Base-by-base conservation (phyloP, 1,140 invertebrate species). In the Drosophila neocordata region DNA sequence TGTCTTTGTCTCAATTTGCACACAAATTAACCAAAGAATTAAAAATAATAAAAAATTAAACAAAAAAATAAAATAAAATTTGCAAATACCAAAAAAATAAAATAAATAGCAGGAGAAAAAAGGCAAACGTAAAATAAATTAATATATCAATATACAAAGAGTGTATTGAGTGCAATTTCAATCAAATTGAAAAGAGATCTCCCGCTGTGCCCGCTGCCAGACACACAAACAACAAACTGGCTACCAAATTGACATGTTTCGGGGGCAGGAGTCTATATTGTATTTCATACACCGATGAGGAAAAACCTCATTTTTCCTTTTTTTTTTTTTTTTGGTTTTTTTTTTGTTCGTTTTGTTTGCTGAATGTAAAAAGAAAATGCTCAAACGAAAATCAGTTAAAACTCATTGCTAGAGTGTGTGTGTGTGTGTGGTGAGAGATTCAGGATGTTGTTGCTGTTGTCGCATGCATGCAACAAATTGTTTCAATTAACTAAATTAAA, bases 401-500 rank as follows among this genome's bases (percentile, higher is more conserved):
- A 76, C 77, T 72, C 60, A 77, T 15, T 66, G 58, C n/a, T 7
- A 34, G 34, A 27, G 24, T n/a, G n/a, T n/a, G n/a, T n/a, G n/a
- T n/a, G n/a, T n/a, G n/a, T n/a, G n/a, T n/a, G n/a, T n/a, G 34
- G 52, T 65, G 15, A 24, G 24, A 18, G 56, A 66, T 75, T 69
- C 41, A 67, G 67, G 64, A 15, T 18, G 41, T 48, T 48, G 41
- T 57, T 73, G 48, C 62, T 66, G 77, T 79, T 79, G 81, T 89
- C 79, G 78, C 75, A 81, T 90, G 81, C 87, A 90, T 90, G 87
- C 87, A 90, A 90, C 87, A 90, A 90, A 90, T 90, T 90, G 87
- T 90, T 90, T 90, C 87, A 90, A 90, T 90, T 90, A 90, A 90
- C 87, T 90, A 90, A 90, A 90, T 90, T 90, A 90, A 90, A 90